Base-by-base conservation (phyloP, 1,140 invertebrate species). In the Aphaenogaster rudis region DNA sequence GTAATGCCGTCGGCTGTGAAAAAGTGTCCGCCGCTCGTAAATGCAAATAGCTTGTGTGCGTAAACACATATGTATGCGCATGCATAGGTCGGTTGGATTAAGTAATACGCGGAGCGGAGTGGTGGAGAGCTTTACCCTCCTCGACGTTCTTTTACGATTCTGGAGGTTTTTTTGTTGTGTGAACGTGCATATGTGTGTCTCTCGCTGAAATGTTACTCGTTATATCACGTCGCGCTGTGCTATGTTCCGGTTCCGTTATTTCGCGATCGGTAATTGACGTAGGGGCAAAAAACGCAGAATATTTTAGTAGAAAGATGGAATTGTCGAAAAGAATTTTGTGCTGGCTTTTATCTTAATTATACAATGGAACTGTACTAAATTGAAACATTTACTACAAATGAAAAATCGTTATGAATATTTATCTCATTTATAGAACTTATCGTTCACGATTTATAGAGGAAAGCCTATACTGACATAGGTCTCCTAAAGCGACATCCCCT, bases 11-110 rank as follows among this genome's bases (percentile, higher is more conserved):
- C 86, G 84, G 81, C 88, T 85, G 67, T 87, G 92, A 93, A 92
- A 93, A 94, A 93, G 66, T 71, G 66, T 45, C 84, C 45, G 74
- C 77, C 69, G 91, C 88, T 88, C 89, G 88, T 94, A 94, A 94
- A 94, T 72, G 92, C 66, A 91, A 91, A 94, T 94, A 93, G 91
- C 90, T 84, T 74, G 80, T 59, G 80, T 39, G 67, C 76, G 78
- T 81, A 57, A 71, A 71, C 36, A 59, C 48, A 9, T 45, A 57
- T 15, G 50, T 57, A 42, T 81, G 39, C 21, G 79, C 66, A 11
- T 39, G 36, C 64, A 69, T 69, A 57, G 48, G 48, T 48, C 50
- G 66, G 66, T 33, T 57, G 79, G 79, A 81, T 81, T 81, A 81
- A 67, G 50, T 81, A 81, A 81, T 81, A 54, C 1, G 50, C 64